Percentiles rank a stretch among this genome's conserved stretches.
Evolutionary conservation across 2,113 vertebrate species (phyloP).

Genomic region (Limanda limanda): DNA sequence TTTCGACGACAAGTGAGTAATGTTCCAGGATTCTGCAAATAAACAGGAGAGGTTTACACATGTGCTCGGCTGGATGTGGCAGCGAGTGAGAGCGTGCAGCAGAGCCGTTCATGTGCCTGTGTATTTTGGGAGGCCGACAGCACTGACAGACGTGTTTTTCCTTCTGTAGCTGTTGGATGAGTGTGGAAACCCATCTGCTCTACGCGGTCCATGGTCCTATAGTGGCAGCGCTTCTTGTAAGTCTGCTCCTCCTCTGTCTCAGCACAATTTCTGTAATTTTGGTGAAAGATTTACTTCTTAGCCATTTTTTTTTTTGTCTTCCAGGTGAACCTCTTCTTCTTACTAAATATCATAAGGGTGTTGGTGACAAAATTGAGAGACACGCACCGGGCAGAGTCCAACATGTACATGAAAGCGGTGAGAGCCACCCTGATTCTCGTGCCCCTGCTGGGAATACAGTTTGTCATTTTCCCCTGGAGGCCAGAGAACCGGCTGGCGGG

Average conservation of each 20-base stretch:
- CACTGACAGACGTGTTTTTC: conserved; percentile 61
- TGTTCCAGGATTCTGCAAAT: conserved; percentile 56
- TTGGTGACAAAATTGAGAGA: conserved; percentile 94
- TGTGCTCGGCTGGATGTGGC: conserved; percentile 42
- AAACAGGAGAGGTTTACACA: conserved; percentile 62
- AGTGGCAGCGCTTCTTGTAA: conserved; percentile 94
- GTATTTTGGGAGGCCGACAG: conserved; percentile 48
- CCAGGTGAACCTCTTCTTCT: conserved; percentile 97
- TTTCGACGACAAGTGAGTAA: conserved; percentile 97
- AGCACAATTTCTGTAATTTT: conserved; percentile 2
- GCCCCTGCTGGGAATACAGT: conserved; percentile 95
- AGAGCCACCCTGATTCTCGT: conserved; percentile 95
- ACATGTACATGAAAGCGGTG: conserved; percentile 99
- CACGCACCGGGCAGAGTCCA: conserved; percentile 91
- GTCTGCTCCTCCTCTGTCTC: conserved; percentile 50
- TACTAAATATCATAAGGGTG: conserved; percentile 96
- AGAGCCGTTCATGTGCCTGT: conserved; percentile 22
- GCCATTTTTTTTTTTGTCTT: no score
- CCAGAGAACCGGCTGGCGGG: conserved; percentile 92
- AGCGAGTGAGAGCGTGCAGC: conserved; percentile 25
- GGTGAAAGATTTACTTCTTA: no score
- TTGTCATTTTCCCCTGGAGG: conserved; percentile 96
- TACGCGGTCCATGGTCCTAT: conserved; percentile 97
- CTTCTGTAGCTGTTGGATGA: conserved; percentile 95
- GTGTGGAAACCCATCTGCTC: conserved; percentile 93